These are phyloP conservation scores for Drosophila aldrichi DNA, from an alignment of 2,888 invertebrate genomes.

Conservation along the genomic window DNA sequence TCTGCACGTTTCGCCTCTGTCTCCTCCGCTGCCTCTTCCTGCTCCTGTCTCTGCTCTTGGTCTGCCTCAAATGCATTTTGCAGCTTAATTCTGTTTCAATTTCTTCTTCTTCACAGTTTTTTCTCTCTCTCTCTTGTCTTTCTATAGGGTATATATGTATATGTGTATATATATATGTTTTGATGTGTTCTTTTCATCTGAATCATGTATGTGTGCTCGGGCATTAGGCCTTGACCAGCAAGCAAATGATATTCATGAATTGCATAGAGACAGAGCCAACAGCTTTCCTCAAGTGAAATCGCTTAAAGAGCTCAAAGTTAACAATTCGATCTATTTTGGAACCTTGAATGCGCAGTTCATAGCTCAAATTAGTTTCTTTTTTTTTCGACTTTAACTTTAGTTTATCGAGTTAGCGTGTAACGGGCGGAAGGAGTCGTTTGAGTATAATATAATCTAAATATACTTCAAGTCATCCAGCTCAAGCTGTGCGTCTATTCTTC, in stretches of 20 bases:
- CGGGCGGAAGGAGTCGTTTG: not conserved
- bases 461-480: no score
- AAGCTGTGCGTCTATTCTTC: no score
- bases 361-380: not conserved
- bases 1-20: slow-evolving; percentile 28
- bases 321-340: not conserved
- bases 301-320: not conserved
- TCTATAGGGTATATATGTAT: slow-evolving; percentile 24
- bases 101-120: slow-evolving; percentile 21
- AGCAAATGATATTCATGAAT: slow-evolving; percentile 12
- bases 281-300: not conserved
- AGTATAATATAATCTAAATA: not conserved
- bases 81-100: slow-evolving; percentile 65
- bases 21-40: not conserved
- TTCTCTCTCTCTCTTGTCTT: slow-evolving; percentile 11
- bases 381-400: not conserved
- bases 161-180: not conserved
- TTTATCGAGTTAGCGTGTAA: not conserved
- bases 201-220: slow-evolving; percentile 3
- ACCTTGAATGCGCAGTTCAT: not conserved
- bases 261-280: not conserved
- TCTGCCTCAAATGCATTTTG: slow-evolving; percentile 49
- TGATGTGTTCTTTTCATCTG: slow-evolving; percentile 11
- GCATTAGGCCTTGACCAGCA: slow-evolving; percentile 3
- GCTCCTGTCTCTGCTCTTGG: slow-evolving; percentile 7